Base-by-base conservation (phyloP, 2,113 vertebrate species). In the Elgaria multicarinata region DNA sequence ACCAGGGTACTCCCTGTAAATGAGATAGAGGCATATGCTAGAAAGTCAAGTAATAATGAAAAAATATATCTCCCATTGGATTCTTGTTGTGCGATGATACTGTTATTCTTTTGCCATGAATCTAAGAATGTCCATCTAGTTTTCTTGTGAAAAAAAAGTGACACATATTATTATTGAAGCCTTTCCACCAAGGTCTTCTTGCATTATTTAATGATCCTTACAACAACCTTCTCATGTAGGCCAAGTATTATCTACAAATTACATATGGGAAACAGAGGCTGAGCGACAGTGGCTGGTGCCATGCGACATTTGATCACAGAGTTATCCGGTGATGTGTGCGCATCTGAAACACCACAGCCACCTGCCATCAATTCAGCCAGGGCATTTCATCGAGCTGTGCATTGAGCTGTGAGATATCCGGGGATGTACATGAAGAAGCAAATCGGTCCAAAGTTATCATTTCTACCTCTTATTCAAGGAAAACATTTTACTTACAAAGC, bases 1-100 rank as follows among this genome's bases (percentile, higher is more conserved):
- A 84, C 90, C 91, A 91, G 84, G 31, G 90, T 91, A 88, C 89
- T 91, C 86, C 71, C 91, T 88, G 82, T 93, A 86, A 87, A 74
- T 87, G n/a, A n/a, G n/a, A n/a, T n/a, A 62, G 81, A 90, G 42
- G 90, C 78, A 76, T 91, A 87, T 67, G 76, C 50, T 91, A 92
- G 86, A 75, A 93, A 86, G 58, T 88, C 76, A 95, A 77, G 46
- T 50, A 50, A 50, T 50, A 50, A 50, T 50, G 46, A 50, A 50
- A 50, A 50, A n/a, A n/a, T n/a, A n/a, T n/a, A 50, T 76, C 88
- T 88, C 78, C 36, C 14, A 53, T 84, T 90, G 44, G 33, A 91
- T 93, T 92, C 71, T 36, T 88, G 78, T 66, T 90, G 50, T 76
- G 92, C 88, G 26, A 20, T 90, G 81, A 88, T 90, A n/a, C 1